Percentiles rank a stretch among this genome's conserved stretches.
These are phyloP conservation scores for Gymnoscopelus braueri DNA, from an alignment of 2,797 vertebrate genomes.

Conservation along the genomic window DNA sequence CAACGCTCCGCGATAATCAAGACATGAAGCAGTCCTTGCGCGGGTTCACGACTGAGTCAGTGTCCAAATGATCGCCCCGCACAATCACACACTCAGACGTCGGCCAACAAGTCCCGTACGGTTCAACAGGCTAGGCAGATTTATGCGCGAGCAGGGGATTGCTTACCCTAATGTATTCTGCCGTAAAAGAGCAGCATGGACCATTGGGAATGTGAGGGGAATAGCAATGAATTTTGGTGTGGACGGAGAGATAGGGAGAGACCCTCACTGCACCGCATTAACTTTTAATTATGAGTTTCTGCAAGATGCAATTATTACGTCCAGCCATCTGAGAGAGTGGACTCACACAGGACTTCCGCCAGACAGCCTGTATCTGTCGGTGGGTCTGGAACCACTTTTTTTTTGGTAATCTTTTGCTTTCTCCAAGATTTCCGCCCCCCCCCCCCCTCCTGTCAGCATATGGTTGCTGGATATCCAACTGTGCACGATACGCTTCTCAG, in stretches of 20 bases:
- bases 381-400: constrained; percentile 11
- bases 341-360: constrained; percentile 37
- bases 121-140: constrained; percentile 63
- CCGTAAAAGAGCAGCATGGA: constrained; percentile 54
- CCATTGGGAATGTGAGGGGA: constrained; percentile 63
- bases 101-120: constrained; percentile 43
- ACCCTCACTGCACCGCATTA: constrained; percentile 71
- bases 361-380: constrained; percentile 26
- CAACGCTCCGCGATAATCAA: constrained; percentile 51
- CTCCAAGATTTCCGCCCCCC: neutral
- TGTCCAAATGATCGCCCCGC: constrained; percentile 18
- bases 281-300: constrained; percentile 77
- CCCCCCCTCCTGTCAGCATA: constrained; percentile 10
- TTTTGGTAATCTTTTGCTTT: constrained; percentile 12
- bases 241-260: constrained; percentile 60
- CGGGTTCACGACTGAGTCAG: constrained; percentile 18
- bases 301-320: constrained; percentile 67
- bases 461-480: neutral
- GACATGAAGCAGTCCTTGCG: constrained; percentile 43
- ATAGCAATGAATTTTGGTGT: constrained; percentile 69
- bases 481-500: constrained; percentile 17
- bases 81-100: constrained; percentile 54
- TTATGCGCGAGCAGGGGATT: constrained; percentile 64
- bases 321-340: constrained; percentile 52
- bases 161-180: constrained; percentile 65